Evolutionary conservation across 2,113 vertebrate genomes (phyloP), one percentile per base, ranked within the genome.

Genomic region (Cheirogaleus medius): DNA sequence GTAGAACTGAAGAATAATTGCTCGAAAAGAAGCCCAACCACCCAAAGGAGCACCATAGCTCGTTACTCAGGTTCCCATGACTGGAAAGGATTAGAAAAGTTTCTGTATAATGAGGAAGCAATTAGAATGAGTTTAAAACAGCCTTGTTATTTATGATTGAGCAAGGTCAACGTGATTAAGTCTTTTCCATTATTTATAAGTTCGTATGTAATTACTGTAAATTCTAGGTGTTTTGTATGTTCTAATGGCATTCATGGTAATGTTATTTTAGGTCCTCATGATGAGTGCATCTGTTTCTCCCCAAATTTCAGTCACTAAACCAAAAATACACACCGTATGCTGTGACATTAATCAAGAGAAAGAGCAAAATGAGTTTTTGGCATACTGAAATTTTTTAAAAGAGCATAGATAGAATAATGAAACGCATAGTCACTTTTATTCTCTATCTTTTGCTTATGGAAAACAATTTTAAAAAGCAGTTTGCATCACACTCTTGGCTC

Each of bases 131-230:
- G 64, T 84, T 87, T 84, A 93, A 89, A 66, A 87, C 49, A 87
- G 83, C 21, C 76, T 64, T 94, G 56, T 94, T 97, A 87, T 90
- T 97, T 97, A 91, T 95, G 95, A 95, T 96, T 97, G 84, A 97
- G 78, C 98, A 97, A 98, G 98, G 97, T 97, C 97, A 97, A 96
- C 0, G n/a, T 97, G 95, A 98, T 98, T 97, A 97, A 88, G 64
- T 91, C 88, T 97, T 39, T 93, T 97, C 94, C 97, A 98, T 97
- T 97, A 97, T 98, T 97, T 98, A 97, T 97, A 97, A 97, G 95
- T 95, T 96, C 93, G 69, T 76, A 11, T 47, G 71, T 66, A 94
- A 97, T 98, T 96, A 93, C 66, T 95, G 25, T 90, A 97, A 95
- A 94, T 90, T 83, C 69, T 96, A 97, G 87, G 86, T 91, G 91